Evolutionary conservation across 2,113 vertebrate genomes (phyloP).

Genomic region (Pseudois nayaur): DNA sequence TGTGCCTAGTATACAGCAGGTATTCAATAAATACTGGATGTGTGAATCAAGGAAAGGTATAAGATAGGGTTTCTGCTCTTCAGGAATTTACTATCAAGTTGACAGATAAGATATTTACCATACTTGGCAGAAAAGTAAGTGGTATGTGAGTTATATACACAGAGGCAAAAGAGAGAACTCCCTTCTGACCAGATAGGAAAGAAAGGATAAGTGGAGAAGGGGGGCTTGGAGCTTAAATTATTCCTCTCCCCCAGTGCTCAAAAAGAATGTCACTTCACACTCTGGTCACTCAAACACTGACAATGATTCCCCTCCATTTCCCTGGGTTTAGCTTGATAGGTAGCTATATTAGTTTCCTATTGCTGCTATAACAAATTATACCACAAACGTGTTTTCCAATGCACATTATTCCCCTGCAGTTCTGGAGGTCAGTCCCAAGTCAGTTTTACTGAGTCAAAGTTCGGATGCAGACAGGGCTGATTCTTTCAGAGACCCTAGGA

Average conservation of each 20-base stretch:
- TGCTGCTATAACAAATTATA: background rate
- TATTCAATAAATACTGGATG: background rate
- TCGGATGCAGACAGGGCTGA: background rate
- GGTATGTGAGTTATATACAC: background rate
- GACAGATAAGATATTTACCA: background rate
- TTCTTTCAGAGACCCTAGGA: background rate
- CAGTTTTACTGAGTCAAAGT: background rate
- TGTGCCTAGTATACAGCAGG: background rate
- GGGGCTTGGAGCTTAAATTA: background rate
- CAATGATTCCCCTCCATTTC: background rate
- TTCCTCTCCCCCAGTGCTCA: background rate
- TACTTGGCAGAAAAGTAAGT: background rate
- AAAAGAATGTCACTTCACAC: background rate
- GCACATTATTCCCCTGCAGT: background rate
- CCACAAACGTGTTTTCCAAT: too few species aligned
- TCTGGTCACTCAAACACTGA: background rate
- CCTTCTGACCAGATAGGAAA: background rate
- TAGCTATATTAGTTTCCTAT: background rate
- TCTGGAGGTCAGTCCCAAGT: background rate
- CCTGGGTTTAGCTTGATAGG: background rate
- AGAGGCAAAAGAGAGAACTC: background rate
- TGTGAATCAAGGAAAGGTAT: background rate
- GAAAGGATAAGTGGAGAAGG: background rate
- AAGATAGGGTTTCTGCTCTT: background rate
- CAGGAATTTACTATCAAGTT: background rate